Evolutionary conservation across 2,888 invertebrate genomes (phyloP).

Genomic region (Hemaris fuciformis): DNA sequence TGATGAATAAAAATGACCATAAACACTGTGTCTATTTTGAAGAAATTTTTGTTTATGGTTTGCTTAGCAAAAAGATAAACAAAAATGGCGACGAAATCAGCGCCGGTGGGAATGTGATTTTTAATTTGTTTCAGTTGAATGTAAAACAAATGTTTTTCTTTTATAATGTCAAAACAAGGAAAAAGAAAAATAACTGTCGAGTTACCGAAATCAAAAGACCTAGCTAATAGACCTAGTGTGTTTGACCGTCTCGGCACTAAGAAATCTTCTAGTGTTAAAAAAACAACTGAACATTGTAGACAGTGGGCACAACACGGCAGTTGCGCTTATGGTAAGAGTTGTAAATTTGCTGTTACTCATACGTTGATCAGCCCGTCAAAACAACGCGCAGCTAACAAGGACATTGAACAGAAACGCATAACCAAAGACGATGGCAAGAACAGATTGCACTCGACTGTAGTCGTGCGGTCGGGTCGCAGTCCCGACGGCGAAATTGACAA

Average conservation of each 20-base stretch:
- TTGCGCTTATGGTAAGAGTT: constrained; percentile 89
- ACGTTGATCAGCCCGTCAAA: constrained; percentile 89
- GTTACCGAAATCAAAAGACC: constrained; percentile 85
- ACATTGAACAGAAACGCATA: constrained; percentile 76
- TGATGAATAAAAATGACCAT: not conserved
- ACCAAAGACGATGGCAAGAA: constrained; percentile 84
- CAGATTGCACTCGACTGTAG: constrained; percentile 84
- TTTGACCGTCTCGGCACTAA: constrained; percentile 91
- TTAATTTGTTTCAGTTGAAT: constrained; percentile 45
- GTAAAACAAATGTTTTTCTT: constrained; percentile 72
- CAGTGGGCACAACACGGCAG: constrained; percentile 90
- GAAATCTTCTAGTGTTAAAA: constrained; percentile 80
- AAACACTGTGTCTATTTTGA: not conserved
- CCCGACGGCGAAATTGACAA: constrained; percentile 86
- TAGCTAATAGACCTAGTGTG: constrained; percentile 87
- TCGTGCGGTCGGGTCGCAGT: constrained; percentile 80
- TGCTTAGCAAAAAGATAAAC: constrained; percentile 19
- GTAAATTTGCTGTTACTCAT: constrained; percentile 88
- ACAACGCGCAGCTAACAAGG: constrained; percentile 85
- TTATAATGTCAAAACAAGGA: constrained; percentile 84
- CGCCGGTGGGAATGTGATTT: constrained; percentile 46
- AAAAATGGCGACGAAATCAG: constrained; percentile 44
- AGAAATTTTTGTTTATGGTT: not conserved
- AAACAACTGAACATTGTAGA: constrained; percentile 86
- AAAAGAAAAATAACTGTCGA: constrained; percentile 90